A percentile compares a stretch with the other conserved stretches of the same genome.
Conservation (phyloP, 2,888 invertebrate genomes). For the Ptilodon capucinus region DNA sequence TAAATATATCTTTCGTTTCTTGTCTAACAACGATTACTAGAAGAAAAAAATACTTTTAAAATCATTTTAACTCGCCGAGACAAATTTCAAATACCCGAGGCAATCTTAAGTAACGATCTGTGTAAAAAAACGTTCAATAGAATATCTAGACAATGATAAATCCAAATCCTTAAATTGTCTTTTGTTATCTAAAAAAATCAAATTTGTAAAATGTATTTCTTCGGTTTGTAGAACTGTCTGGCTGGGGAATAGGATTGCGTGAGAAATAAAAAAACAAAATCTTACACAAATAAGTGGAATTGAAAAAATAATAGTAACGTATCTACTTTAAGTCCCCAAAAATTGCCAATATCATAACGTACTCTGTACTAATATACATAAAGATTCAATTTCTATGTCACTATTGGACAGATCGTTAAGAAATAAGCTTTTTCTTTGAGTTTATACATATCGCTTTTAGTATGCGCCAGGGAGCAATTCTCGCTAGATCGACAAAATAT, state of each 20-base stretch:
- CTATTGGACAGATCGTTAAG: too few relatives aligned
- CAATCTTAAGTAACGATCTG: conserved; percentile 7
- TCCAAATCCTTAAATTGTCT: conserved; percentile 9
- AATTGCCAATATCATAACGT: too few relatives aligned
- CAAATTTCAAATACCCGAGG: background rate
- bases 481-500: too few relatives aligned
- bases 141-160: conserved; percentile 15
- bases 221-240: background rate
- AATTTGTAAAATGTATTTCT: conserved; percentile 12
- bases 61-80: background rate
- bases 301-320: too few relatives aligned
- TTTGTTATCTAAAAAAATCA: background rate
- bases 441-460: too few relatives aligned
- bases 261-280: too few relatives aligned
- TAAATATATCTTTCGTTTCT: background rate
- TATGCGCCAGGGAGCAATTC: too few relatives aligned
- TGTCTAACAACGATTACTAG: background rate
- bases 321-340: too few relatives aligned
- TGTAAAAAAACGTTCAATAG: conserved; percentile 17
- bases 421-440: too few relatives aligned
- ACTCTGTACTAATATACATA: too few relatives aligned
- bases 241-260: background rate
- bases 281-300: too few relatives aligned
- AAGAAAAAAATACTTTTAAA: background rate
- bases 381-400: too few relatives aligned